Percentiles rank a stretch among this genome's conserved stretches.
These are phyloP conservation scores for Zootoca vivipara DNA, from an alignment of 2,113 vertebrate genomes.

Conservation along the genomic window DNA sequence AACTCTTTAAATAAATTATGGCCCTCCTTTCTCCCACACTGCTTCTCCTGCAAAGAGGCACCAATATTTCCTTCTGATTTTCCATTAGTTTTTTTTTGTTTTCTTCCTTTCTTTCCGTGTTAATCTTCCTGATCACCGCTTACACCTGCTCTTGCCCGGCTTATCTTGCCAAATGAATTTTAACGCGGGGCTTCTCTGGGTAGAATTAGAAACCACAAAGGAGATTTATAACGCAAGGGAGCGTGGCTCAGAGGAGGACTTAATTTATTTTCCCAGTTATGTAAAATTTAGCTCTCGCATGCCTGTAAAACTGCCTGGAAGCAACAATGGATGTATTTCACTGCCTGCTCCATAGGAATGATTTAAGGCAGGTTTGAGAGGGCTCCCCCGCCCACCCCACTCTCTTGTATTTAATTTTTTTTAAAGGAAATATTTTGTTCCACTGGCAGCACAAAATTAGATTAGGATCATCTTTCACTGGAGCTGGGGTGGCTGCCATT, in stretches of 20 bases:
- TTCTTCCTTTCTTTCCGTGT: slow-evolving; percentile 15
- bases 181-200: slow-evolving; percentile 54
- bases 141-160: slow-evolving; percentile 43
- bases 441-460: slow-evolving; percentile 27
- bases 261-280: slow-evolving; percentile 69
- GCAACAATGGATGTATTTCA: slow-evolving; percentile 57
- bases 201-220: slow-evolving; percentile 54
- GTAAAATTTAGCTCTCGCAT: slow-evolving; percentile 62
- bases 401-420: slow-evolving; percentile 21
- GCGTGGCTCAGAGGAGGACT: slow-evolving; percentile 45
- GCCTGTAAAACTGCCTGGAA: slow-evolving; percentile 61
- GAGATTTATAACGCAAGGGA: slow-evolving; percentile 63
- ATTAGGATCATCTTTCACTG: slow-evolving; percentile 25
- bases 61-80: background rate
- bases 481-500: background rate
- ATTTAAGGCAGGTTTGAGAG: slow-evolving; percentile 52
- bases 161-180: slow-evolving; percentile 54
- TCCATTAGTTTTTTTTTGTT: slow-evolving; percentile 20
- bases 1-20: slow-evolving; percentile 27
- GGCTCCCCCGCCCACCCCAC: background rate
- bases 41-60: background rate
- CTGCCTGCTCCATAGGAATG: slow-evolving; percentile 27
- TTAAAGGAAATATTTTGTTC: slow-evolving; percentile 48
- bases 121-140: slow-evolving; percentile 42
- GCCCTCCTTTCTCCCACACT: background rate